phyloP scores from a whole-genome alignment of 2,888 invertebrate species.

The Papilio elwesi region DNA sequence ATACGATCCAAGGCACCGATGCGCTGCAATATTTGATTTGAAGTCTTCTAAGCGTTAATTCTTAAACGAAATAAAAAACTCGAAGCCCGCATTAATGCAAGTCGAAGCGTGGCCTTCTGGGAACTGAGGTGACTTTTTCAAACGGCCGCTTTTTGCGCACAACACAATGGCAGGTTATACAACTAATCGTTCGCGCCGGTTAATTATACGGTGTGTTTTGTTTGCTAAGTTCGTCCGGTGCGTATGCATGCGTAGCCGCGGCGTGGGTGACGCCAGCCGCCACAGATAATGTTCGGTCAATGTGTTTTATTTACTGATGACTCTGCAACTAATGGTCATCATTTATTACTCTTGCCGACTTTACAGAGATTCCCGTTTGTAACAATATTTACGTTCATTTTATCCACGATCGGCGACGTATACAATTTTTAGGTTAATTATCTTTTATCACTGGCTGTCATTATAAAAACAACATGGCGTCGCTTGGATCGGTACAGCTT shows the following conservation, averaged over 20 bases:
- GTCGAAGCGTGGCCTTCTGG: slow-evolving; percentile 73
- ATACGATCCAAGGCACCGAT: slow-evolving; percentile 3
- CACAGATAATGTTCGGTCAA: slow-evolving; percentile 35
- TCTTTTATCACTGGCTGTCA: background rate
- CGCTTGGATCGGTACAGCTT: background rate
- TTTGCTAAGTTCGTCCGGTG: slow-evolving; percentile 59
- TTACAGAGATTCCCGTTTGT: slow-evolving; percentile 43
- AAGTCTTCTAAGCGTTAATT: slow-evolving; percentile 73
- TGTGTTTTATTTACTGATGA: slow-evolving; percentile 49
- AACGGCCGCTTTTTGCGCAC: slow-evolving; percentile 58
- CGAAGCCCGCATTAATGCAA: slow-evolving; percentile 58
- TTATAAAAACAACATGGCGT: background rate
- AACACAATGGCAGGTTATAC: slow-evolving; percentile 75
- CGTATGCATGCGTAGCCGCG: slow-evolving; percentile 24
- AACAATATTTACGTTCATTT: background rate
- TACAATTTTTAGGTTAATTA: background rate
- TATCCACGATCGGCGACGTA: background rate
- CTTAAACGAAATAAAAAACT: slow-evolving; percentile 68
- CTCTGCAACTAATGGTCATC: slow-evolving; percentile 55
- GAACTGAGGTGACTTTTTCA: slow-evolving; percentile 64
- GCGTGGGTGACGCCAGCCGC: slow-evolving; percentile 36
- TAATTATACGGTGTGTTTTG: slow-evolving; percentile 73
- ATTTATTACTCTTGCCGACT: slow-evolving; percentile 46
- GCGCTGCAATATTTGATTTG: slow-evolving; percentile 62
- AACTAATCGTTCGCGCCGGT: slow-evolving; percentile 71